Conservation (phyloP, 1,140 invertebrate genomes). For the Orussus abietinus region DNA sequence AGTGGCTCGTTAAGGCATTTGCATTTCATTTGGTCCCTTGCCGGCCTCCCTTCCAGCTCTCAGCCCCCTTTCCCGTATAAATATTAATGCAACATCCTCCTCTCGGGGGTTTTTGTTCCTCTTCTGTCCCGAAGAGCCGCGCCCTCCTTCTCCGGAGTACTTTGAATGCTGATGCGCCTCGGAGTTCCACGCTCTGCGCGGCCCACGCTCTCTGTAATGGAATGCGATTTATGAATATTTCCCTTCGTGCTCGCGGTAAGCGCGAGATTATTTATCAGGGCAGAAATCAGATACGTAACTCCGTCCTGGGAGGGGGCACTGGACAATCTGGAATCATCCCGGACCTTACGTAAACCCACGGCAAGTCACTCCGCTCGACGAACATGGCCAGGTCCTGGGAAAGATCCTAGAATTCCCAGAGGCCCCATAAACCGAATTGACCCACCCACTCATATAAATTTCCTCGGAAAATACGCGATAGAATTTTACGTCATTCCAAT, state of each 20-base stretch:
- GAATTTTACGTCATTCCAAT: too few relatives aligned
- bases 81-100: slow-evolving; percentile 56
- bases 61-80: slow-evolving; percentile 47
- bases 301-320: too few relatives aligned
- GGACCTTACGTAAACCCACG: too few relatives aligned
- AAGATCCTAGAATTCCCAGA: too few relatives aligned
- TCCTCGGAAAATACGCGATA: too few relatives aligned
- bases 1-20: slow-evolving; percentile 55
- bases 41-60: slow-evolving; percentile 22
- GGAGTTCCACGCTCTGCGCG: slow-evolving; percentile 29
- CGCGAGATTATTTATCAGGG: slow-evolving; percentile 11
- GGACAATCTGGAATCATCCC: too few relatives aligned
- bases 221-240: slow-evolving; percentile 44
- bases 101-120: slow-evolving; percentile 52
- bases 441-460: too few relatives aligned
- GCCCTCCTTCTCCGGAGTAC: slow-evolving; percentile 43
- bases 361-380: too few relatives aligned
- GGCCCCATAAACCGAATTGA: too few relatives aligned
- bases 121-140: slow-evolving; percentile 40
- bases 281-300: slow-evolving; percentile 1
- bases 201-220: slow-evolving; percentile 40
- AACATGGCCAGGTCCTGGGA: too few relatives aligned
- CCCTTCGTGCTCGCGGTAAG: too few relatives aligned
- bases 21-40: slow-evolving; percentile 49
- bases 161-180: slow-evolving; percentile 54